These are phyloP conservation scores for Drosophila anomalipes DNA, from an alignment of 2,888 invertebrate genomes.

Conservation along the genomic window DNA sequence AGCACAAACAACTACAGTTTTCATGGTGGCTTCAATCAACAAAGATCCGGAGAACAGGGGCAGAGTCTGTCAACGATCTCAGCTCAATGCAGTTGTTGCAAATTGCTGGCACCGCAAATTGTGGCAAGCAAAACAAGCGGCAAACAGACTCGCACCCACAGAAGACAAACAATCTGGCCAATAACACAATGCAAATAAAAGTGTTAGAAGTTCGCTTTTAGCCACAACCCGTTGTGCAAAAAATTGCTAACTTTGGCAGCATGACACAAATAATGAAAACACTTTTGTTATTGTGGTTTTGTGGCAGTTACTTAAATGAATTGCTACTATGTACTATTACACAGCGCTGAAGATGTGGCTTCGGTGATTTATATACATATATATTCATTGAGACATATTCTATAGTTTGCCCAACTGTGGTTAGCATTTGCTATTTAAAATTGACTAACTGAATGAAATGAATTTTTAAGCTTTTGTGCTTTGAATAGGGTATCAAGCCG, in stretches of 20 bases:
- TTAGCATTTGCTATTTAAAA: not conserved
- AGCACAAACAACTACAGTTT: slow-evolving; percentile 41
- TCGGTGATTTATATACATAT: not conserved
- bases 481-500: not conserved
- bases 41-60: not conserved
- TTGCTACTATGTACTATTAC: not conserved
- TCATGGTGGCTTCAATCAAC: slow-evolving; percentile 48
- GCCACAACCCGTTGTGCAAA: not conserved
- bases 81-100: slow-evolving; percentile 18
- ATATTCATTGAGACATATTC: not conserved
- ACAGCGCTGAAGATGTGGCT: not conserved
- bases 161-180: slow-evolving; percentile 13
- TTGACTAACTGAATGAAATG: not conserved
- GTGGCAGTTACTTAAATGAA: slow-evolving; percentile 15
- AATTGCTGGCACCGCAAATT: slow-evolving; percentile 47
- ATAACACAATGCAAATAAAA: slow-evolving; percentile 34
- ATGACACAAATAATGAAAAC: slow-evolving; percentile 9
- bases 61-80: slow-evolving; percentile 7
- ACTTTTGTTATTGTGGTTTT: slow-evolving; percentile 22
- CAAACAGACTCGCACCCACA: slow-evolving; percentile 1
- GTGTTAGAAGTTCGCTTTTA: slow-evolving; percentile 26
- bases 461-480: not conserved
- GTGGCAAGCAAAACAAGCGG: slow-evolving; percentile 31
- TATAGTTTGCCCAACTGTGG: not conserved
- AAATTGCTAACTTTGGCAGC: slow-evolving; percentile 13